A percentile compares a stretch with the other conserved stretches of the same genome.
These are phyloP conservation scores for Odontamblyopus rebecca DNA, from an alignment of 2,797 vertebrate species.

Conservation along the genomic window DNA sequence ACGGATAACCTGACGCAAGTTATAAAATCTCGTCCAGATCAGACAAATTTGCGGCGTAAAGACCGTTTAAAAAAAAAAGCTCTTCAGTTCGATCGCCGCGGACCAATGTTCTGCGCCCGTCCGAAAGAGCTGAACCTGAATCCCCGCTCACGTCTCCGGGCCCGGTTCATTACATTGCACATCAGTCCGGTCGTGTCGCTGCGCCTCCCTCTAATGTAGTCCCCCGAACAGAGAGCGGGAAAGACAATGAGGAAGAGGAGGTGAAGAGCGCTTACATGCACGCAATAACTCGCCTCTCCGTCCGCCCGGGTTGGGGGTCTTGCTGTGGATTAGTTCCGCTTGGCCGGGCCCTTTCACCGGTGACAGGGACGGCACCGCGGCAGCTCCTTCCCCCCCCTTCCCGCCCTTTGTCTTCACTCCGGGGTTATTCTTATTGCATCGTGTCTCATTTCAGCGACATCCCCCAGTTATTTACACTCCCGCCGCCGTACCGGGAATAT, in stretches of 20 bases:
- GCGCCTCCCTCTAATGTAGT: background rate
- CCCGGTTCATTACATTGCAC: conserved; percentile 1
- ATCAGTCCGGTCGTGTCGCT: conserved; percentile 2
- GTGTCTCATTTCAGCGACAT: conserved; percentile 12
- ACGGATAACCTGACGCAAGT: too few species aligned
- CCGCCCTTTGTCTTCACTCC: conserved; percentile 3
- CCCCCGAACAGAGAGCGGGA: background rate
- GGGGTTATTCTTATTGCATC: background rate
- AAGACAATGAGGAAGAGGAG: conserved; percentile 1
- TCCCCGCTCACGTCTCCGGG: too few species aligned
- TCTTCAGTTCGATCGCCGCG: too few species aligned
- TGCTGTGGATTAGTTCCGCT: background rate
- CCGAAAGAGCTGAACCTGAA: too few species aligned
- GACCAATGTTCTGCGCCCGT: too few species aligned
- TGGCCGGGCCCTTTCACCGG: background rate
- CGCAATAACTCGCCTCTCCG: conserved; percentile 9
- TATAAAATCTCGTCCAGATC: too few species aligned
- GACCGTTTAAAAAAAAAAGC: too few species aligned
- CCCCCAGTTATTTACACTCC: background rate
- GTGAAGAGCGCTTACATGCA: conserved; percentile 11
- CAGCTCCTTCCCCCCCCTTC: conserved; percentile 8
- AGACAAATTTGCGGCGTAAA: too few species aligned
- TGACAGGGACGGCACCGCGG: background rate
- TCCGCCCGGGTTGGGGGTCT: conserved; percentile 18
- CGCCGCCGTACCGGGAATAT: background rate